Conservation (phyloP, 2,888 invertebrate species). For the Habroteleia sp. region DNA sequence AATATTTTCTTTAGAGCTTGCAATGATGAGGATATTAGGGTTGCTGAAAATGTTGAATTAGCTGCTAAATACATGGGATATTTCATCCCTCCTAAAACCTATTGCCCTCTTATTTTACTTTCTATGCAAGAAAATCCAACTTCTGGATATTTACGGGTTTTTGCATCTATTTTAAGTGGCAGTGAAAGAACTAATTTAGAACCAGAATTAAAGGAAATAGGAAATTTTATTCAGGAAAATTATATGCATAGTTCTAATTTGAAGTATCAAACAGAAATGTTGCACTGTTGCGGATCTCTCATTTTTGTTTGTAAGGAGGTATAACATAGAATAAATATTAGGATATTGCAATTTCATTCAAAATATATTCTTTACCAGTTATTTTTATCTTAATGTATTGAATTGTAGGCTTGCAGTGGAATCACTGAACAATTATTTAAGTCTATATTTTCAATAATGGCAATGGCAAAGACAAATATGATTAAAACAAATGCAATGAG, state of each 20-base stretch:
- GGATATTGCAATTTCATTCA: too few relatives aligned
- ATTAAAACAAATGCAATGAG: conserved; percentile 69
- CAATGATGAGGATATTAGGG: conserved; percentile 85
- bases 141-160: conserved; percentile 83
- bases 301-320: conserved; percentile 82
- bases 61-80: conserved; percentile 88
- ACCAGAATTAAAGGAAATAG: conserved; percentile 83
- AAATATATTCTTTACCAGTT: too few relatives aligned
- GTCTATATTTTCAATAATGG: conserved; percentile 74
- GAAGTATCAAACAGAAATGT: conserved; percentile 84
- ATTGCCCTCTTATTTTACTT: conserved; percentile 86
- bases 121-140: conserved; percentile 83
- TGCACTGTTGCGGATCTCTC: conserved; percentile 83
- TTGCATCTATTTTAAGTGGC: conserved; percentile 85
- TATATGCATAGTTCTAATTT: conserved; percentile 84
- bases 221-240: conserved; percentile 83
- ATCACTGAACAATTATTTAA: conserved; percentile 74
- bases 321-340: too few relatives aligned
- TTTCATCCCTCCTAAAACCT: conserved; percentile 87
- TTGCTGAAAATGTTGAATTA: conserved; percentile 84
- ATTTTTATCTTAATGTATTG: not conserved
- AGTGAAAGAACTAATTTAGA: conserved; percentile 82
- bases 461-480: conserved; percentile 67
- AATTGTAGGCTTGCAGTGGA: conserved; percentile 65
- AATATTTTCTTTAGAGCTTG: conserved; percentile 82